Conservation (phyloP, 2,797 vertebrate genomes). For the Cephalopachus bancanus region DNA sequence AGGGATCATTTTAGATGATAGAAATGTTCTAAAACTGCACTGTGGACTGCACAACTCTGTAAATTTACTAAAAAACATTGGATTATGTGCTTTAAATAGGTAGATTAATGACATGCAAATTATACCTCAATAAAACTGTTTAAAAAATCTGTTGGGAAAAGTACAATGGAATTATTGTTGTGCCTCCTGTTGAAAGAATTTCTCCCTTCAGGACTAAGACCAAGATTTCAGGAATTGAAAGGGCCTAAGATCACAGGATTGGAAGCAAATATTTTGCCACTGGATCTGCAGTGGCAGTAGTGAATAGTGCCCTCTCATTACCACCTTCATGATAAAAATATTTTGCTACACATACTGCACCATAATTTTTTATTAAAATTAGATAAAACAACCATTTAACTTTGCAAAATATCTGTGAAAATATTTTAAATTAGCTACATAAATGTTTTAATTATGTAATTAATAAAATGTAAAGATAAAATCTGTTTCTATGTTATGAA, state of each 20-base stretch:
- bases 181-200: too few relatives aligned
- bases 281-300: too few relatives aligned
- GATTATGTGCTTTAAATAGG: background rate
- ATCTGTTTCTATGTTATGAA: background rate
- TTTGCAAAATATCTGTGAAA: background rate
- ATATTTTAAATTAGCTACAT: background rate
- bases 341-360: background rate
- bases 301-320: too few relatives aligned
- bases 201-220: too few relatives aligned
- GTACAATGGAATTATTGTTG: too few relatives aligned
- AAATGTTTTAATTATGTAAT: background rate
- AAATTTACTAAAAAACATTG: background rate
- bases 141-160: background rate
- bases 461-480: constrained; percentile 28
- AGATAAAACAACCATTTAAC: background rate
- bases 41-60: background rate
- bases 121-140: background rate
- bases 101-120: background rate
- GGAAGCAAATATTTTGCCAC: too few relatives aligned
- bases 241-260: too few relatives aligned
- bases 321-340: background rate
- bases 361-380: background rate
- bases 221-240: too few relatives aligned
- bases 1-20: background rate
- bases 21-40: background rate